A percentile compares a stretch with the other conserved stretches of the same genome.
Evolutionary conservation across 2,113 vertebrate species (phyloP).

Genomic region (Melanostigma gelatinosum): DNA sequence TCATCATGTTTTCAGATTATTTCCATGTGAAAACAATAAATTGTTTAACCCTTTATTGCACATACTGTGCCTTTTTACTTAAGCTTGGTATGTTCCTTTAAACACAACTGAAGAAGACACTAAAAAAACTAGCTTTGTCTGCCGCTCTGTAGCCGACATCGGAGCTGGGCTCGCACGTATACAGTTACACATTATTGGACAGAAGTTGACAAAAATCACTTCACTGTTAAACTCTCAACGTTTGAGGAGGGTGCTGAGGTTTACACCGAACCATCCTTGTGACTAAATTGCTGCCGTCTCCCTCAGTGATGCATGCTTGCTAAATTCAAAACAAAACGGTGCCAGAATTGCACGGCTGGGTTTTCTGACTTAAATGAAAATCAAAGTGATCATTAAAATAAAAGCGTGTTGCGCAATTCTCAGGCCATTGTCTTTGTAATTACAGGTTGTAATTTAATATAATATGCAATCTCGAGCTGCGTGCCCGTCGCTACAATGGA

Average conservation of each 20-base stretch:
- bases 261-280: neutral
- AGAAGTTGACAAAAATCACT: neutral
- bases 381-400: constrained; percentile 56
- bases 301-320: neutral
- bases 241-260: neutral
- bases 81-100: neutral
- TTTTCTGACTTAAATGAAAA: constrained; percentile 44
- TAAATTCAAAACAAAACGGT: neutral
- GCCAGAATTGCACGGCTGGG: neutral
- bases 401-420: constrained; percentile 41
- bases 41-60: neutral
- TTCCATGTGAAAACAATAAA: neutral
- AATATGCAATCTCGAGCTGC: constrained; percentile 71
- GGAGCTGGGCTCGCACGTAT: neutral
- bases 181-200: neutral
- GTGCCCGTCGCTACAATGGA: constrained; percentile 53
- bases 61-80: neutral
- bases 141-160: too few species aligned
- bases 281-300: constrained; percentile 12
- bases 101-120: neutral
- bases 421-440: constrained; percentile 66
- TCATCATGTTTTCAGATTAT: neutral
- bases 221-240: constrained; percentile 15
- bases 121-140: neutral
- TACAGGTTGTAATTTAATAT: constrained; percentile 73